Conservation (phyloP, 2,888 invertebrate genomes). For the Andrena minutula region DNA sequence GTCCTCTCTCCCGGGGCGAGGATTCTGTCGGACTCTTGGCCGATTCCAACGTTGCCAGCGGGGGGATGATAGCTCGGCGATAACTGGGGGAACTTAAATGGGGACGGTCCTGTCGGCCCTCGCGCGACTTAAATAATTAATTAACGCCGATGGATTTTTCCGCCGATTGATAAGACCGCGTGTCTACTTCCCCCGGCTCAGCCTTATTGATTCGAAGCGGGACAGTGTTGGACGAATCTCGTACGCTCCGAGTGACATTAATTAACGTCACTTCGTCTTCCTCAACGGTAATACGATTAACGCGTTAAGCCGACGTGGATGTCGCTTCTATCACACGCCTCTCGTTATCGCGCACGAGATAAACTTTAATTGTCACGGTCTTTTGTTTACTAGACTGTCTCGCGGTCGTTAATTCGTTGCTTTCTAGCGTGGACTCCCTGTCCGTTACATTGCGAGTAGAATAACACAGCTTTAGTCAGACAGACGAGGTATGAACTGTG, state of each 20-base stretch:
- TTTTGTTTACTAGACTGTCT: background rate
- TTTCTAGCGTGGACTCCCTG: background rate
- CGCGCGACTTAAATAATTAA: background rate
- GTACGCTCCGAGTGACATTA: conserved; percentile 14
- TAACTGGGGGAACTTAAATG: conserved; percentile 5
- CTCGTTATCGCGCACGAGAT: background rate
- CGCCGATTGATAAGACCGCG: background rate
- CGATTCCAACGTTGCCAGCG: background rate
- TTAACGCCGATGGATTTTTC: conserved; percentile 2
- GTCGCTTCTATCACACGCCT: background rate
- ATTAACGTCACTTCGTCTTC: conserved; percentile 11
- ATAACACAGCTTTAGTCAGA: conserved; percentile 11
- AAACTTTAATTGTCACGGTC: conserved; percentile 11
- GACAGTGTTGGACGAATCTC: background rate
- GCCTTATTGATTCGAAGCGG: background rate
- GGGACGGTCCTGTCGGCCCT: background rate
- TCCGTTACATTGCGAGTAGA: background rate
- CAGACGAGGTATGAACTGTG: conserved; percentile 1
- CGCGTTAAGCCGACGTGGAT: conserved; percentile 5
- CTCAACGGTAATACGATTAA: conserved; percentile 13
- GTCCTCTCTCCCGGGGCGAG: conserved; percentile 6
- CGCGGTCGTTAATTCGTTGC: background rate
- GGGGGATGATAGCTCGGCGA: background rate
- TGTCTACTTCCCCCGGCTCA: too few species aligned
- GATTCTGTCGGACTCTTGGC: background rate